Base-by-base conservation (phyloP, 2,797 vertebrate genomes). In the Poeciliopsis gracilis region DNA sequence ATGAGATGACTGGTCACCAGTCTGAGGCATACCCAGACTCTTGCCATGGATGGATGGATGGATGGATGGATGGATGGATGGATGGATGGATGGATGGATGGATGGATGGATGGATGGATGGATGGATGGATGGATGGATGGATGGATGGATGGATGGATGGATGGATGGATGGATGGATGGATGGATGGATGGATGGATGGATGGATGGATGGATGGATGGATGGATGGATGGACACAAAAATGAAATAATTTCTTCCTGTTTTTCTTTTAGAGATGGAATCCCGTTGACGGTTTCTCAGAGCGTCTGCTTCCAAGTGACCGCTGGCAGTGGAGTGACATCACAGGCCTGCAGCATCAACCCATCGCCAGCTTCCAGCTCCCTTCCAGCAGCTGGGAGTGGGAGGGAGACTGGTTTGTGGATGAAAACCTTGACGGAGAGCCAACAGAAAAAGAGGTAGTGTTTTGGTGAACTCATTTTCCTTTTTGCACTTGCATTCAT, bases 291-390 rank as follows among this genome's bases (percentile, higher is more conserved):
- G 97, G 98, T 80, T 99, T 99, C 94, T 98, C 98, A 0, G 97
- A 98, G 57, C 97, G 96, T 55, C 91, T 99, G 79, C 91, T 99
- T 85, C 98, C 97, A 1, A 99, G 98, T 28, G 98, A 99, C 92
- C 98, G 98, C 91, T 99, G 98, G 98, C 96, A 96, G 72, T 99
- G 97, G 98, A 99, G 98, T 13, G 97, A 99, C 76, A 94, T 97
- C 90, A 97, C 97, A 0, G 98, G 98, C 63, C 95, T 98, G 70
- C 96, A 97, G 79, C 96, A 97, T 78, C 97, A 97, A 88, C 96
- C 95, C 2, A 94, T 97, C 61, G 95, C 96, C 75, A 88, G 93
- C 85, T 98, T 98, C 91, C 91, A 59, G 9, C 95, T 98, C 72
- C 96, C 97, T 30, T 99, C 98, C 0, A 91, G 90, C 25, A 97